Conservation (phyloP, 2,888 invertebrate species). For the Sycophila texana region DNA sequence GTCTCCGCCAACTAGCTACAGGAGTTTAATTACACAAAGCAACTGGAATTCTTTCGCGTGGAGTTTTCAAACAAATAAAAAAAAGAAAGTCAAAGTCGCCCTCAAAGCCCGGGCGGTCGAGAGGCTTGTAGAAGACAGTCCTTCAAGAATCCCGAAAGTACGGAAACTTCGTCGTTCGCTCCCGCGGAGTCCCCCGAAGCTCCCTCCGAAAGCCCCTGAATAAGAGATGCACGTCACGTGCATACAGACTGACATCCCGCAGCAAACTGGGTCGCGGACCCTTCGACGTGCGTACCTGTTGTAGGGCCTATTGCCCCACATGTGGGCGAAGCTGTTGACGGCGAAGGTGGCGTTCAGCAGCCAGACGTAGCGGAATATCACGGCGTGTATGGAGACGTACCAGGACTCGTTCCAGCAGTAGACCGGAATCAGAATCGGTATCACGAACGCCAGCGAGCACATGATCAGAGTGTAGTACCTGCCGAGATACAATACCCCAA, state of each 20-base stretch:
- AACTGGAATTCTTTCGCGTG: too few relatives aligned
- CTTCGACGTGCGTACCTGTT: conserved; percentile 70
- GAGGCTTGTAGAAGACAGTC: background rate
- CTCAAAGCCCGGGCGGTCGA: background rate
- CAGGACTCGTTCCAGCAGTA: conserved; percentile 79
- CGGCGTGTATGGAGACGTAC: conserved; percentile 67
- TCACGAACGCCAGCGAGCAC: conserved; percentile 76
- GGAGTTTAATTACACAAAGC: too few relatives aligned
- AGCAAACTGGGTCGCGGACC: conserved; percentile 12
- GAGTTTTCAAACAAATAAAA: background rate
- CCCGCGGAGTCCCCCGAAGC: background rate
- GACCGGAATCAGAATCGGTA: conserved; percentile 79
- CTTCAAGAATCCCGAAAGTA: conserved; percentile 12
- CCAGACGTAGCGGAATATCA: conserved; percentile 77
- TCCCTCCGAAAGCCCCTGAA: conserved; percentile 16
- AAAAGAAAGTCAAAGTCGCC: conserved; percentile 5
- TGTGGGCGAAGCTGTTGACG: conserved; percentile 81
- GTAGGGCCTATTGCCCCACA: conserved; percentile 75
- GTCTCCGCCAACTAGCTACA: background rate
- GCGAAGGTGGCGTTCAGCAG: conserved; percentile 81
- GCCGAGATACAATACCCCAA: conserved; percentile 28
- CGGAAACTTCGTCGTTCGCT: background rate
- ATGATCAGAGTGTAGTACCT: conserved; percentile 78
- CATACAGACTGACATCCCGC: background rate
- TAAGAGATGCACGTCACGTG: conserved; percentile 30